Evolutionary conservation across 37 sponge, comb jelly and placozoan species (phyloP).

Genomic region (Haliclona indistincta): DNA sequence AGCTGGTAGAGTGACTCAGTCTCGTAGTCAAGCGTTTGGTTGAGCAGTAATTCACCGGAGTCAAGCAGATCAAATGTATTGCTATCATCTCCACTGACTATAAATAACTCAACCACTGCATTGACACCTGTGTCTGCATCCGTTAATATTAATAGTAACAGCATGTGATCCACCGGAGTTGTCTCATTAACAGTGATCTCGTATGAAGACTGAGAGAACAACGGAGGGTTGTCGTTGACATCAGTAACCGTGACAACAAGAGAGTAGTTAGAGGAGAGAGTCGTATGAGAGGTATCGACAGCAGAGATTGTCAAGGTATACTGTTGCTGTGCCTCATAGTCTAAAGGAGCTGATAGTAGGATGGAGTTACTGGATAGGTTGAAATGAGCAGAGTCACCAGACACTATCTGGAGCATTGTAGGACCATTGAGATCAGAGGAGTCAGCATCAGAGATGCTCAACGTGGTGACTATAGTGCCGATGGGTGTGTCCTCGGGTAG

Average conservation of each 20-base stretch:
- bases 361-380: conserved; percentile 21
- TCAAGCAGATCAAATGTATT: not conserved
- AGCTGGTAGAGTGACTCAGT: conserved; percentile 14
- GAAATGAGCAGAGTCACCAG: not conserved
- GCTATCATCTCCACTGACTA: not conserved
- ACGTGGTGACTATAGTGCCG: conserved; percentile 2
- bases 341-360: conserved; percentile 13
- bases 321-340: conserved; percentile 11
- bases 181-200: conserved; percentile 49
- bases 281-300: not conserved
- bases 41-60: conserved; percentile 7
- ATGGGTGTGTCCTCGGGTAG: conserved; percentile 13
- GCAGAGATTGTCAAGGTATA: conserved; percentile 27
- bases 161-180: not conserved
- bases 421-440: conserved; percentile 30
- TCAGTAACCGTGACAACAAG: not conserved
- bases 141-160: not conserved
- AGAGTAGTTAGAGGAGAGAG: not conserved
- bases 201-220: conserved; percentile 22
- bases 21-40: conserved; percentile 43
- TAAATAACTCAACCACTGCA: not conserved
- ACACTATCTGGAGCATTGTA: conserved; percentile 9
- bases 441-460: conserved; percentile 26
- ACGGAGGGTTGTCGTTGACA: conserved; percentile 32
- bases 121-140: conserved; percentile 10